Conservation (phyloP, 1,140 invertebrate genomes). For the Lepidurus couesii region DNA sequence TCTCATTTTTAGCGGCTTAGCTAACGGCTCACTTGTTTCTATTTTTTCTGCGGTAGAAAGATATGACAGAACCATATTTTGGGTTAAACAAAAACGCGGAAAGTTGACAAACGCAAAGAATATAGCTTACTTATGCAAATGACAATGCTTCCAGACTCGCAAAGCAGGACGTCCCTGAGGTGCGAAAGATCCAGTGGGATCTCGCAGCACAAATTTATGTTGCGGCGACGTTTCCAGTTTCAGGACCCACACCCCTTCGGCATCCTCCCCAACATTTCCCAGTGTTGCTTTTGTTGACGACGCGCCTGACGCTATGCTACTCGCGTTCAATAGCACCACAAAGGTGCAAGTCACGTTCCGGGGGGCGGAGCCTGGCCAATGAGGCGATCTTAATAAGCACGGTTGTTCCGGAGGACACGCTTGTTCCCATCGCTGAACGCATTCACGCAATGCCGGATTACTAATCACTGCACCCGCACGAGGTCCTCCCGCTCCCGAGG, state of each 20-base stretch:
- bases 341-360: constrained; percentile 18
- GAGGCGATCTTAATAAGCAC: constrained; percentile 17
- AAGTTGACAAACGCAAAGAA: constrained; percentile 15
- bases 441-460: background rate
- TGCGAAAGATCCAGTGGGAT: constrained; percentile 4
- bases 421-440: background rate
- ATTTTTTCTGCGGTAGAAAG: background rate
- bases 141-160: constrained; percentile 13
- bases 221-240: constrained; percentile 17
- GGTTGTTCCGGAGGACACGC: constrained; percentile 4
- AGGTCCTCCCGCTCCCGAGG: background rate
- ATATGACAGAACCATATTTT: background rate
- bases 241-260: background rate
- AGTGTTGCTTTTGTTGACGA: background rate
- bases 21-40: background rate
- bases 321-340: constrained; percentile 14
- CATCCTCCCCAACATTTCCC: background rate
- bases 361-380: constrained; percentile 16
- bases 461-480: background rate
- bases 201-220: constrained; percentile 11
- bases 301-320: background rate
- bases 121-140: constrained; percentile 8
- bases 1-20: background rate
- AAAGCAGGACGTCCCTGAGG: constrained; percentile 17
- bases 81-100: background rate